Evolutionary conservation across 2,888 invertebrate species (phyloP).

Genomic region (Deroplatys truncata): DNA sequence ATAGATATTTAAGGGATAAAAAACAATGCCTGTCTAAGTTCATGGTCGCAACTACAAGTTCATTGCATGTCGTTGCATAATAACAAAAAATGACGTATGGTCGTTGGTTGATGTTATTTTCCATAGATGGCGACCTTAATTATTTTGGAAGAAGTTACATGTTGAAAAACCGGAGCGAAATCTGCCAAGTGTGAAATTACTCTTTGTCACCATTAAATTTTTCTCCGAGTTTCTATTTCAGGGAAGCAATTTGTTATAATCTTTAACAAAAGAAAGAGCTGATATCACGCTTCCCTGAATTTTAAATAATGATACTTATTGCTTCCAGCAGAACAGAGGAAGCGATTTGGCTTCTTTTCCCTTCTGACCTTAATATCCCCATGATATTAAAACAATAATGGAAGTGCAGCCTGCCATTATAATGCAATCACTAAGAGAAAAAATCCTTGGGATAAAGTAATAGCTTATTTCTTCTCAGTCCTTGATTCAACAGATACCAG

Average conservation of each 20-base stretch:
- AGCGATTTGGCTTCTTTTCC: background rate
- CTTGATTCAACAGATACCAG: background rate
- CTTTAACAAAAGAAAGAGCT: background rate
- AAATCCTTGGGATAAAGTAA: background rate
- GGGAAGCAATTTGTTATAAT: background rate
- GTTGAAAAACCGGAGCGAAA: background rate
- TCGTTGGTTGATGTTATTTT: background rate
- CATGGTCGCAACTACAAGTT: no score
- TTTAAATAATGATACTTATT: background rate
- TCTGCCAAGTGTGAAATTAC: background rate
- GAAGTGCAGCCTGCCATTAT: background rate
- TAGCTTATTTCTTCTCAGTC: background rate
- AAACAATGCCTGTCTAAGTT: no score
- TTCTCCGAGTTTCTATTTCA: background rate
- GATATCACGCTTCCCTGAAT: background rate
- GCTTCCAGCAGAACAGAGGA: background rate
- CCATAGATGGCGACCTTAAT: background rate
- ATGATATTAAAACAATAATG: background rate
- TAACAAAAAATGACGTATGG: background rate
- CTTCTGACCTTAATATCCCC: background rate
- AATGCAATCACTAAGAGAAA: background rate
- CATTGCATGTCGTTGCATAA: no score
- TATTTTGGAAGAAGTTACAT: background rate
- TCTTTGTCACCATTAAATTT: background rate
- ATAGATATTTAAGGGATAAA: no score